Percentiles rank a stretch among this genome's conserved stretches.
These are phyloP conservation scores for Mesopsocus fuscifrons DNA, from an alignment of 2,888 invertebrate genomes.

Conservation along the genomic window DNA sequence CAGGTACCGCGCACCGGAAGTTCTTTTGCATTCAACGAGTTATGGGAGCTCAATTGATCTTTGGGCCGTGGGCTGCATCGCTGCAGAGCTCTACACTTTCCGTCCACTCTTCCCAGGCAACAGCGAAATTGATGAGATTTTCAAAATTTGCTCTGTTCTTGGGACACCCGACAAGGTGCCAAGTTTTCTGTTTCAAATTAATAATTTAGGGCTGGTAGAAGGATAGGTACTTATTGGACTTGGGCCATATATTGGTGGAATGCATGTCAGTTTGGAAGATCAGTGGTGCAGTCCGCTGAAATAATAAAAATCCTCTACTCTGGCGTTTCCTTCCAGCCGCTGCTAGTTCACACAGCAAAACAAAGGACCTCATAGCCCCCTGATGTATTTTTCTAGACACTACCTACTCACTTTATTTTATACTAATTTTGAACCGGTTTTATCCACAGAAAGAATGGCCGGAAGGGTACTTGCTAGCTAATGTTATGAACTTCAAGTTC, in stretches of 20 bases:
- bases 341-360: too few species aligned
- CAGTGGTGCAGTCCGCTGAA: too few species aligned
- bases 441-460: conserved; percentile 64
- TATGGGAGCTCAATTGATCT: conserved; percentile 96
- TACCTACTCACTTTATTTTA: too few species aligned
- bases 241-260: too few species aligned
- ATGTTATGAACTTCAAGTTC: conserved; percentile 89
- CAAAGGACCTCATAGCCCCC: too few species aligned
- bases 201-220: too few species aligned
- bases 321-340: too few species aligned
- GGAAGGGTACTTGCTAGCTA: conserved; percentile 83
- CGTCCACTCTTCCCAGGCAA: conserved; percentile 91
- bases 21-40: conserved; percentile 81
- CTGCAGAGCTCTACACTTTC: conserved; percentile 90
- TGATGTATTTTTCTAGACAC: too few species aligned
- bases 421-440: too few species aligned
- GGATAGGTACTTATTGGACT: too few species aligned
- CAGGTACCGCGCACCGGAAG: conserved; percentile 86
- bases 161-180: conserved; percentile 75
- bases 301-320: too few species aligned
- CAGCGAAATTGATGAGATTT: conserved; percentile 91
- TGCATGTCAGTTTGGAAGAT: too few species aligned
- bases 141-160: conserved; percentile 81
- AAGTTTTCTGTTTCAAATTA: conserved; percentile 1
- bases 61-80: conserved; percentile 97